Percentiles rank a stretch among this genome's conserved stretches.
Conservation (phyloP, 1,140 invertebrate species). For the Batillaria attramentaria region DNA sequence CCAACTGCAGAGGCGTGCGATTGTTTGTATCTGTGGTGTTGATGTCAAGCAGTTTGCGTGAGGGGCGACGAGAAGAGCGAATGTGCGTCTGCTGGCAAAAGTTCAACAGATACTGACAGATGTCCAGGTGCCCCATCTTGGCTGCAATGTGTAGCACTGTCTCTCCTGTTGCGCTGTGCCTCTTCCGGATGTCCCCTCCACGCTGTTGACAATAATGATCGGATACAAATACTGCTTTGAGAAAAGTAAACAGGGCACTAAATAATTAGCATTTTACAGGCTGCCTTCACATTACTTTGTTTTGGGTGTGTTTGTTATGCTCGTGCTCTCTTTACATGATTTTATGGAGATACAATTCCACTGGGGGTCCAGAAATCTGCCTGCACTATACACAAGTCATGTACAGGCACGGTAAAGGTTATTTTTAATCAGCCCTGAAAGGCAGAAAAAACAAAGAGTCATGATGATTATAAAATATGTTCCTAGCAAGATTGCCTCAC, state of each 20-base stretch:
- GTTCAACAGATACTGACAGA: slow-evolving; percentile 54
- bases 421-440: too few species aligned
- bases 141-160: slow-evolving; percentile 61
- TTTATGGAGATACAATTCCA: too few species aligned
- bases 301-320: too few species aligned
- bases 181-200: slow-evolving; percentile 59
- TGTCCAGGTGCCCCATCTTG: slow-evolving; percentile 54
- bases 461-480: too few species aligned
- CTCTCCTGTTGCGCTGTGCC: slow-evolving; percentile 53
- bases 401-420: too few species aligned
- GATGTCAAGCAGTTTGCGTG: slow-evolving; percentile 50
- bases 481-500: slow-evolving; percentile 49
- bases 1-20: slow-evolving; percentile 63
- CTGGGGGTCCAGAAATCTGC: too few species aligned
- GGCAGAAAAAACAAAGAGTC: too few species aligned
- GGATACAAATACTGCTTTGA: not conserved
- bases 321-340: too few species aligned
- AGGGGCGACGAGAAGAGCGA: not conserved
- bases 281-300: too few species aligned
- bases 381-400: too few species aligned
- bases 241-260: too few species aligned
- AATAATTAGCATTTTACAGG: too few species aligned
- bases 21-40: slow-evolving; percentile 60
- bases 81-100: slow-evolving; percentile 44
- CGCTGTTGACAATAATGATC: slow-evolving; percentile 47